A percentile compares a stretch with the other conserved stretches of the same genome.
Conservation (phyloP, 2,797 vertebrate genomes). For the Coccyzus lansbergi region DNA sequence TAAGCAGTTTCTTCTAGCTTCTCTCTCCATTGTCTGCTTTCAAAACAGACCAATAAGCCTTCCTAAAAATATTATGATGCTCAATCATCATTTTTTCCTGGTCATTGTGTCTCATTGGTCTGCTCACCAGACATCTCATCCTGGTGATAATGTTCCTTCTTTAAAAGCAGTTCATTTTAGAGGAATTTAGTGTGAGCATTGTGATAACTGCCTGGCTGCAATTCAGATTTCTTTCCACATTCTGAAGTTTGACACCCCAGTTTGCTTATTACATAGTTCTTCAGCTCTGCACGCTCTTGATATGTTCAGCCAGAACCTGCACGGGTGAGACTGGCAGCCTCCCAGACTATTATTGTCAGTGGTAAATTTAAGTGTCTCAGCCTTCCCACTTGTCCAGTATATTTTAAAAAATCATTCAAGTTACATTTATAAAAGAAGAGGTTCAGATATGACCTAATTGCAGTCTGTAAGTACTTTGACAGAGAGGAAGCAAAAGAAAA, state of each 20-base stretch:
- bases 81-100: background rate
- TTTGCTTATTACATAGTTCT: background rate
- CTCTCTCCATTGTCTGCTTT: background rate
- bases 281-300: background rate
- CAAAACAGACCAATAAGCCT: background rate
- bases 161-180: background rate
- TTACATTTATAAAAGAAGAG: background rate
- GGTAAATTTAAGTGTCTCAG: background rate
- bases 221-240: background rate
- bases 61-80: background rate
- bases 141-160: background rate
- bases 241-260: background rate
- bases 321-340: background rate
- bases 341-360: background rate
- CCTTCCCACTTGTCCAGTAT: background rate
- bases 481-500: background rate
- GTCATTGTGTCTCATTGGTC: background rate
- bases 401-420: background rate
- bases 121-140: accelerated
- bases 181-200: background rate
- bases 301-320: background rate
- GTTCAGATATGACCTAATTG: background rate
- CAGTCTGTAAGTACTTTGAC: background rate
- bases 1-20: background rate
- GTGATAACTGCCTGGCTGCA: background rate